Evolutionary conservation across 2,888 invertebrate species (phyloP).

Genomic region (Odontocolon sp.): DNA sequence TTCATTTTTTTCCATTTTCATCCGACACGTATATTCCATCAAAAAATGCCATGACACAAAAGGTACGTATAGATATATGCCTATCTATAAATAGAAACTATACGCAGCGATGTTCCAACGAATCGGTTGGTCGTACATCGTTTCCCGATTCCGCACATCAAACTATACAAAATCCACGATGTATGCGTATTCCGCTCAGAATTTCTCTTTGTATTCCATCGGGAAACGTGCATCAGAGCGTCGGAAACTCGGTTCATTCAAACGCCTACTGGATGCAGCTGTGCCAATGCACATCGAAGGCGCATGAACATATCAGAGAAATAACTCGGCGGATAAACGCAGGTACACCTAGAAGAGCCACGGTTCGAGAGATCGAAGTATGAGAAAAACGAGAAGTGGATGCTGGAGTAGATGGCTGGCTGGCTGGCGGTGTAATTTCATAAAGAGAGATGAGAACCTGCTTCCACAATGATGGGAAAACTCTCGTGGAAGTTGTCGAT

Average conservation of each 20-base stretch:
- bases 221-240: conserved; percentile 11
- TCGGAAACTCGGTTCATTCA: conserved; percentile 35
- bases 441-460: too few species aligned
- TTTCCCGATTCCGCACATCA: background rate
- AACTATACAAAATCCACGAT: background rate
- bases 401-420: too few species aligned
- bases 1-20: too few species aligned
- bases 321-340: conserved; percentile 2
- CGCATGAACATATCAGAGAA: background rate
- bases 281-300: background rate
- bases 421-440: too few species aligned
- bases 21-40: background rate
- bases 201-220: conserved; percentile 20
- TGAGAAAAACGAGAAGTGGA: too few species aligned
- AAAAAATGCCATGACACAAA: too few species aligned
- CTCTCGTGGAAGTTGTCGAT: too few species aligned
- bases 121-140: background rate
- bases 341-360: too few species aligned
- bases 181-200: background rate
- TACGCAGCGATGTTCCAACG: background rate
- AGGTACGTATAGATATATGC: too few species aligned
- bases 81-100: too few species aligned
- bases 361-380: too few species aligned
- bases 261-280: conserved; percentile 6
- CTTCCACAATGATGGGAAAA: too few species aligned